Conservation (phyloP, 2,113 vertebrate species). For the Sisor rabdophorus region DNA sequence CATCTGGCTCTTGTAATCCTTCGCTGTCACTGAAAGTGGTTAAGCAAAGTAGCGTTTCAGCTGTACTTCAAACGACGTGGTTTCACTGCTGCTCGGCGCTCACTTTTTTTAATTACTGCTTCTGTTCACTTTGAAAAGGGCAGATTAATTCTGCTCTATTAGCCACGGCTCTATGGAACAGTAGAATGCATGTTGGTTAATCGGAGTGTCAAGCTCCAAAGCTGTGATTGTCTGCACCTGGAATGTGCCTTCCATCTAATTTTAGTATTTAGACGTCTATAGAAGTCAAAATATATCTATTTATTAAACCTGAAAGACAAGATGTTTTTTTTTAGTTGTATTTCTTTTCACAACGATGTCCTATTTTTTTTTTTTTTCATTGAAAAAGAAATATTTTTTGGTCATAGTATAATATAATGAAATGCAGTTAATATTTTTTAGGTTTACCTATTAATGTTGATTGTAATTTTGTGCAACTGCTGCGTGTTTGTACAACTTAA, state of each 20-base stretch:
- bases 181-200: background rate
- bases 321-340: too few relatives aligned
- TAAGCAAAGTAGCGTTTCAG: conserved; percentile 9
- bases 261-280: background rate
- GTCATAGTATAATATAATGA: too few relatives aligned
- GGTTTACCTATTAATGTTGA: too few relatives aligned
- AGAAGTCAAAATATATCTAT: background rate
- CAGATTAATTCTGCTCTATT: background rate
- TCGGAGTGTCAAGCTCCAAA: background rate
- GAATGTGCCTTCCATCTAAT: background rate
- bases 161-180: background rate
- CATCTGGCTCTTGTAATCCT: conserved; percentile 29
- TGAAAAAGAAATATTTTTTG: too few relatives aligned
- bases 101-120: background rate
- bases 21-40: conserved; percentile 7
- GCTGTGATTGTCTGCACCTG: background rate
- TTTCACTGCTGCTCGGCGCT: conserved; percentile 1
- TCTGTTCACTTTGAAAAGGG: background rate
- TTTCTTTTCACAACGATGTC: too few relatives aligned
- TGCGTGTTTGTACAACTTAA: too few relatives aligned
- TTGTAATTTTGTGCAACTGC: too few relatives aligned
- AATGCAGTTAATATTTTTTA: too few relatives aligned
- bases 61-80: background rate
- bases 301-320: background rate
- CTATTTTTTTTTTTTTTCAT: too few relatives aligned